phyloP scores from a whole-genome alignment of 2,888 invertebrate species.

The Diplolepis rosae region DNA sequence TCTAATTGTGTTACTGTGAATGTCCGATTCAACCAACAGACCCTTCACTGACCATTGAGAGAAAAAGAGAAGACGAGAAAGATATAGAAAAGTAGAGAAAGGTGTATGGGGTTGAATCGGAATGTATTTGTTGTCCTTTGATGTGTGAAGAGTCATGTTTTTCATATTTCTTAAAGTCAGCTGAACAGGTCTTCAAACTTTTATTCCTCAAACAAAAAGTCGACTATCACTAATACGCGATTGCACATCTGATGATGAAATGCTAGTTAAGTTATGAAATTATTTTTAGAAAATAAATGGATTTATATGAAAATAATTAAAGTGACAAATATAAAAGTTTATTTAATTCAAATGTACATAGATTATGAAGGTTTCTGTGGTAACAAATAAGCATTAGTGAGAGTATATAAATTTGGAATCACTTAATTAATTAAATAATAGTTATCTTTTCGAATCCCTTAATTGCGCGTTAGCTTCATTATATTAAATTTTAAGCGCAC shows the following conservation, averaged over 20 bases:
- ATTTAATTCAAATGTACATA: background rate
- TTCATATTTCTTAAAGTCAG: slow-evolving; percentile 69
- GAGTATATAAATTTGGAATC: background rate
- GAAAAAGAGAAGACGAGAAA: slow-evolving; percentile 49
- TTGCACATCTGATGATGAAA: too few species aligned
- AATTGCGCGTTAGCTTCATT: slow-evolving; percentile 51
- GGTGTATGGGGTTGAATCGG: slow-evolving; percentile 58
- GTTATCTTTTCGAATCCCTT: slow-evolving; percentile 56
- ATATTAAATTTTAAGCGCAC: slow-evolving; percentile 58
- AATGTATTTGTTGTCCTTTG: slow-evolving; percentile 61
- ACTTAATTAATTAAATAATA: slow-evolving; percentile 28
- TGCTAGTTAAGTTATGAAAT: background rate
- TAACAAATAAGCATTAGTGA: background rate
- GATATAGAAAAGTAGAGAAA: slow-evolving; percentile 42
- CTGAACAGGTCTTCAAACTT: slow-evolving; percentile 63
- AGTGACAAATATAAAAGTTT: background rate
- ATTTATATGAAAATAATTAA: background rate
- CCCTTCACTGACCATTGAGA: slow-evolving; percentile 37
- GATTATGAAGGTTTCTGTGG: background rate
- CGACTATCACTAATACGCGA: too few species aligned
- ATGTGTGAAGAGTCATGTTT: slow-evolving; percentile 66
- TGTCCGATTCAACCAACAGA: slow-evolving; percentile 69
- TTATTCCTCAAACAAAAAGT: slow-evolving; percentile 54
- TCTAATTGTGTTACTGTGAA: slow-evolving; percentile 72
- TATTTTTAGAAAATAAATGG: background rate